These are phyloP conservation scores for Gobio gobio DNA, from an alignment of 2,113 vertebrate species.

Conservation along the genomic window DNA sequence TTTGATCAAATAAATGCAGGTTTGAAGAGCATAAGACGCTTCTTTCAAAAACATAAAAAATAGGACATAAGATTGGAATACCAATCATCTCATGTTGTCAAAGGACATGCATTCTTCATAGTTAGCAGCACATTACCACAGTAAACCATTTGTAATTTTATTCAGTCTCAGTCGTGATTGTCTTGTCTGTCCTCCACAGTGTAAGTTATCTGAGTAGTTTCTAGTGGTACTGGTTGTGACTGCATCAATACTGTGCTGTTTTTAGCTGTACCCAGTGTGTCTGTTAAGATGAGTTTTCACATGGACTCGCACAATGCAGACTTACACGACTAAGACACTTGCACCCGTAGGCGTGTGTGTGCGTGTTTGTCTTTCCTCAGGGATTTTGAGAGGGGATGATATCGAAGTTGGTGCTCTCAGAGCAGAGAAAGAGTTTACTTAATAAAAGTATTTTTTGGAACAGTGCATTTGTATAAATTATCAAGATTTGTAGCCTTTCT, in stretches of 20 bases:
- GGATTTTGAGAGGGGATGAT: conserved; percentile 88
- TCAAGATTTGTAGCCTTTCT: conserved; percentile 92
- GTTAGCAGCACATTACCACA: neutral
- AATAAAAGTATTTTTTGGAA: conserved; percentile 86
- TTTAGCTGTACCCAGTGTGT: conserved; percentile 61
- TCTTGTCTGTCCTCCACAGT: neutral
- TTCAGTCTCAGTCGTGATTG: neutral
- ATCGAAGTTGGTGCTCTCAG: conserved; percentile 87
- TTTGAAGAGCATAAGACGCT: no score
- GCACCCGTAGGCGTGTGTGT: conserved; percentile 54
- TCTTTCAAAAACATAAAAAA: no score
- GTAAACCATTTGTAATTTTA: neutral
- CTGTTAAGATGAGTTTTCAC: conserved; percentile 24
- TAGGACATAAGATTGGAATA: neutral
- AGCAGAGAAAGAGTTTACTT: conserved; percentile 90
- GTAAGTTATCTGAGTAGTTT: neutral
- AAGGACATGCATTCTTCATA: neutral
- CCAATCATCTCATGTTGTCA: neutral
- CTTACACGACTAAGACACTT: conserved; percentile 5
- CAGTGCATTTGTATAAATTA: conserved; percentile 98
- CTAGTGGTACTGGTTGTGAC: conserved; percentile 6
- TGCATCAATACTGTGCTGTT: conserved; percentile 55
- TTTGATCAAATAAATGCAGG: no score
- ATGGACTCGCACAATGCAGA: conserved; percentile 24
- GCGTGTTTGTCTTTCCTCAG: conserved; percentile 88